A percentile compares a stretch with the other conserved stretches of the same genome.
Conservation (phyloP, 2,888 invertebrate species). For the Amiota minor region DNA sequence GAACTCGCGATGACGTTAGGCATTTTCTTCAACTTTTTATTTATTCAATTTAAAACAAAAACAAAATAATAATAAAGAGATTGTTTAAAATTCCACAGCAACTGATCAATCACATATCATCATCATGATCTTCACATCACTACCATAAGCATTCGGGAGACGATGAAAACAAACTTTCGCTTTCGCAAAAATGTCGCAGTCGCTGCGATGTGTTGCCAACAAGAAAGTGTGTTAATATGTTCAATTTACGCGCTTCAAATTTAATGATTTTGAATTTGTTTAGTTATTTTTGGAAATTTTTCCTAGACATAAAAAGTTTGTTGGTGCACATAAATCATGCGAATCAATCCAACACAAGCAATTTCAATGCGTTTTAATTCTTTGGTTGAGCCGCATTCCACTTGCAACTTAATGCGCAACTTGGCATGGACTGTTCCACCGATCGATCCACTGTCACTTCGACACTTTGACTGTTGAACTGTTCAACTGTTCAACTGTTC, state of each 20-base stretch:
- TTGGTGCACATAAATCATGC: background rate
- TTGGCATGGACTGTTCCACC: background rate
- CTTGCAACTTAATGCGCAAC: background rate
- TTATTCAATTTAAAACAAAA: conserved; percentile 7
- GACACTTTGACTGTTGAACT: conserved; percentile 39
- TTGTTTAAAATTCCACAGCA: background rate
- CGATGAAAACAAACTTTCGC: conserved; percentile 53
- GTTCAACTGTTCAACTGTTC: no score
- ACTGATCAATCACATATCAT: background rate
- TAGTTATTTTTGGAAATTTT: conserved; percentile 35
- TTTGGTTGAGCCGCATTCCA: no score
- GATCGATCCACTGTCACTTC: background rate
- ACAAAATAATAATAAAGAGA: no score
- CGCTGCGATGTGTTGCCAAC: background rate
- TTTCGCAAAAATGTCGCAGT: conserved; percentile 47
- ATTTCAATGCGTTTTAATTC: no score
- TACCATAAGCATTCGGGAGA: conserved; percentile 18
- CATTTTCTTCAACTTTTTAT: conserved; percentile 43
- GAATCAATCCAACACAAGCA: background rate
- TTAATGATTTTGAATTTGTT: conserved; percentile 37
- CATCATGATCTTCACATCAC: background rate
- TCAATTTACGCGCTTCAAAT: conserved; percentile 45
- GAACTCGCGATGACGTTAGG: conserved; percentile 53
- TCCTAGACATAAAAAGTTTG: conserved; percentile 24
- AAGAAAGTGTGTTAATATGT: conserved; percentile 46